phyloP scores from a whole-genome alignment of 2,797 vertebrate species.

The Dendrocincla fuliginosa region DNA sequence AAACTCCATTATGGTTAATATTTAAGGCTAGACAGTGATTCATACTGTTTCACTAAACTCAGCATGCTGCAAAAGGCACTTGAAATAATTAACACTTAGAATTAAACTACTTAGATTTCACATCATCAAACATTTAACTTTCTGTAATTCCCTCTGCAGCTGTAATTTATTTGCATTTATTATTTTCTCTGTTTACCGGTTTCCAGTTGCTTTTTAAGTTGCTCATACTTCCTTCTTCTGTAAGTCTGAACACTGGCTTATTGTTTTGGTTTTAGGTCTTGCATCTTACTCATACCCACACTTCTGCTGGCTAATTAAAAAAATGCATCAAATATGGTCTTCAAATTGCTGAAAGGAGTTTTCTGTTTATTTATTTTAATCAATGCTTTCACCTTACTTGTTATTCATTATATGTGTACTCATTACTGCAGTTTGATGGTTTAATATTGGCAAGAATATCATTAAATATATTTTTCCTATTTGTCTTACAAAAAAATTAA shows the following conservation, averaged over 20 bases:
- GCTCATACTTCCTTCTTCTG: slow-evolving; percentile 51
- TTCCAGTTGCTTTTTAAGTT: slow-evolving; percentile 45
- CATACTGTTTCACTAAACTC: slow-evolving; percentile 51
- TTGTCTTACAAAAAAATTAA: neutral
- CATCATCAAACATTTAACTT: slow-evolving; percentile 62
- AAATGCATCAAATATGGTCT: slow-evolving; percentile 12
- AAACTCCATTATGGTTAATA: slow-evolving; percentile 31
- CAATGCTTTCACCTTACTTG: neutral
- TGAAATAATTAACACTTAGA: slow-evolving; percentile 70
- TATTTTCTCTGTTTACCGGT: slow-evolving; percentile 44
- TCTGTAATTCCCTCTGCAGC: slow-evolving; percentile 56
- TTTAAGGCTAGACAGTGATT: slow-evolving; percentile 60
- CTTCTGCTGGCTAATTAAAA: neutral
- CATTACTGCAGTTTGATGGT: neutral
- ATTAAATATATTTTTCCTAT: neutral
- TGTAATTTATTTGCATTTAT: slow-evolving; percentile 65
- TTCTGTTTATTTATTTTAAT: slow-evolving; percentile 30
- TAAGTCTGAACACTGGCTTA: slow-evolving; percentile 9
- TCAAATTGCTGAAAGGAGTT: slow-evolving; percentile 6
- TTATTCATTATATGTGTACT: slow-evolving; percentile 1
- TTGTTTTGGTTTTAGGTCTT: slow-evolving; percentile 48
- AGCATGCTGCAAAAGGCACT: slow-evolving; percentile 60
- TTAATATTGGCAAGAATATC: slow-evolving; percentile 11
- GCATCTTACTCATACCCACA: slow-evolving; percentile 11
- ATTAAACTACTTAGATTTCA: slow-evolving; percentile 68